Base-by-base conservation (phyloP, 2,888 invertebrate genomes). In the Sinodicranocentrus sp. region DNA sequence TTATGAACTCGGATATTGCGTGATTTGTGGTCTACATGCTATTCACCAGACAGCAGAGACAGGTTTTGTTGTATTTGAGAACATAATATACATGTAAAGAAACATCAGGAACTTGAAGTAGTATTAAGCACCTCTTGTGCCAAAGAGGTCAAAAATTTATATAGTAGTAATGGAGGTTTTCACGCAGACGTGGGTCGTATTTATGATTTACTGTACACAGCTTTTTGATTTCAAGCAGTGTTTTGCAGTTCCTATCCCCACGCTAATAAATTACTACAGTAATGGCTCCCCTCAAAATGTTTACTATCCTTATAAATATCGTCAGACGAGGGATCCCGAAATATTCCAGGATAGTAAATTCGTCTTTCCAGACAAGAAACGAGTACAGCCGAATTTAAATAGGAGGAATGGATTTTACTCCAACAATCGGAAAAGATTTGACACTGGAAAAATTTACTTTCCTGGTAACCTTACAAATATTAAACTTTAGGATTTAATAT, bases 341-440 rank as follows among this genome's bases (percentile, higher is more conserved):
- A 44, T 28, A n/a, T 43, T 67, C 17, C 21, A 79, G 26, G 79
- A 80, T 25, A n/a, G n/a, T n/a, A 80, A 80, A 57, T 80, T 80
- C 67, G 73, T 80, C 5, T 80, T 80, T 59, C 73, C 73, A 3
- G 59, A 15, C 19, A 80, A 73, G 59, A 44, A 73, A 3, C 39
- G 61, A 19, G n/a, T n/a, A 0, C 17, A n/a, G 8, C 63, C 68
- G 1, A 21, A 44, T 48, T 1, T 61, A 15, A 61, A 26, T n/a
- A 59, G 67, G 8, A 57, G 44, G 44, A 54, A 59, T 13, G 43
- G 33, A 25, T 13, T 0, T 25, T 2, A 21, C 2, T 26, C 23
- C 26, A 44, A 10, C 23, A 57, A 23, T 17, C 5, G 23, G 25
- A 13, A 23, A 43, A n/a, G 44, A 19, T 52, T 33, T 10, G 57